A percentile compares a stretch with the other conserved stretches of the same genome.
phyloP scores from a whole-genome alignment of 1,140 invertebrate species.

The Bombus confusus region DNA sequence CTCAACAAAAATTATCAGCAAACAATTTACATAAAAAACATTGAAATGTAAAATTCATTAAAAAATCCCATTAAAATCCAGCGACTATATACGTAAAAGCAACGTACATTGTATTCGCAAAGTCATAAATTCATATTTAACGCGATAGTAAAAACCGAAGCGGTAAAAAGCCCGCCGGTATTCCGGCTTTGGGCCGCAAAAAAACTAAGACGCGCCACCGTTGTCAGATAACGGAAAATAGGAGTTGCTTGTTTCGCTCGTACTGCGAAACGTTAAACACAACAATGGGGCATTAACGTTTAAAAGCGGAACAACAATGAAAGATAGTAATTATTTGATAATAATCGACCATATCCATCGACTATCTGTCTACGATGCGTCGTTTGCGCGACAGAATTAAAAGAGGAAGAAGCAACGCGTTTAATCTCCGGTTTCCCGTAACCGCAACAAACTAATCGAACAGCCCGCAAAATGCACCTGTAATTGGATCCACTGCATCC shows the following conservation, averaged over 20 bases:
- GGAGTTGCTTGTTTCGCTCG: background rate
- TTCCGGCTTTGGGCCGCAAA: background rate
- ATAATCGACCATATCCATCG: constrained; percentile 15
- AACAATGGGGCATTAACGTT: background rate
- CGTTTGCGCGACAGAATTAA: background rate
- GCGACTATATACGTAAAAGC: background rate
- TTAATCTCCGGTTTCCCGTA: constrained; percentile 49
- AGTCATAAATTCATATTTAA: constrained; percentile 41
- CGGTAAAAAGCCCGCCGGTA: background rate
- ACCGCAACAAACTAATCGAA: constrained; percentile 36
- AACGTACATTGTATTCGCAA: background rate
- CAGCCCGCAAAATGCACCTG: constrained; percentile 25
- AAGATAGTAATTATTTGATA: constrained; percentile 35
- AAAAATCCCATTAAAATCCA: too few species aligned
- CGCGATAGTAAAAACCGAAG: constrained; percentile 6
- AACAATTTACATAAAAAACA: background rate
- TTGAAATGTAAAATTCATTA: background rate
- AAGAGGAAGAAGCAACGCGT: constrained; percentile 32
- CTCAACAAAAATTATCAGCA: background rate
- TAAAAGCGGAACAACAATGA: background rate
- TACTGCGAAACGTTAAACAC: background rate
- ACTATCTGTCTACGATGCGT: background rate
- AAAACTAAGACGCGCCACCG: constrained; percentile 18
- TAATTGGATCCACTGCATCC: constrained; percentile 41
- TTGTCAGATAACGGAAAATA: constrained; percentile 5